Evolutionary conservation across 2,113 vertebrate genomes (phyloP).

Genomic region (Progne subis): DNA sequence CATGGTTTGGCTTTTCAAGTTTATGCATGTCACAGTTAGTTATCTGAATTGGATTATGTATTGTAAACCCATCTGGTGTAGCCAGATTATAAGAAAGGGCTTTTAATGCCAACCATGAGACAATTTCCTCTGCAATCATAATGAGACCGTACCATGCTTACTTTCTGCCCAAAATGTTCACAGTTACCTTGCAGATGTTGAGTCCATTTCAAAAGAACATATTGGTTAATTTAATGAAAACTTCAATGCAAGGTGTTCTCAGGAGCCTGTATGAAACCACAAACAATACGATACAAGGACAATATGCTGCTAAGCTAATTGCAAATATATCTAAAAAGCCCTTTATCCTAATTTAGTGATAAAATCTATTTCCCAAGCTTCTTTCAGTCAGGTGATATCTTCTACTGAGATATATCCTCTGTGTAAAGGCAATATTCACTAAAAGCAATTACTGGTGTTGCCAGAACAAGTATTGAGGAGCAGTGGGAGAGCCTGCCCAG

Average conservation of each 20-base stretch:
- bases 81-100: neutral
- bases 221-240: neutral
- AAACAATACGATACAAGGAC: neutral
- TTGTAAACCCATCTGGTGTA: neutral
- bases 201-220: neutral
- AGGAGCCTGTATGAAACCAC: neutral
- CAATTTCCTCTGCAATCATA: neutral
- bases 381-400: neutral
- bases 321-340: neutral
- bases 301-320: neutral
- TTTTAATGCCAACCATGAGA: neutral
- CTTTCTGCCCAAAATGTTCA: neutral
- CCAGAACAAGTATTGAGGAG: neutral
- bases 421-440: neutral
- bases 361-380: neutral
- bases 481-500: neutral
- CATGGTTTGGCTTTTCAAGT: neutral
- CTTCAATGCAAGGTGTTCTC: neutral
- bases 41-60: neutral
- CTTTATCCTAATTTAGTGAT: neutral
- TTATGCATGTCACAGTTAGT: neutral
- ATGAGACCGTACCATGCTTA: neutral
- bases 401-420: neutral
- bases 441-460: neutral
- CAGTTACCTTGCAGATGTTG: neutral